A percentile compares a stretch with the other conserved stretches of the same genome.
Evolutionary conservation across 2,797 vertebrate genomes (phyloP).

Genomic region (Ceryle rudis): DNA sequence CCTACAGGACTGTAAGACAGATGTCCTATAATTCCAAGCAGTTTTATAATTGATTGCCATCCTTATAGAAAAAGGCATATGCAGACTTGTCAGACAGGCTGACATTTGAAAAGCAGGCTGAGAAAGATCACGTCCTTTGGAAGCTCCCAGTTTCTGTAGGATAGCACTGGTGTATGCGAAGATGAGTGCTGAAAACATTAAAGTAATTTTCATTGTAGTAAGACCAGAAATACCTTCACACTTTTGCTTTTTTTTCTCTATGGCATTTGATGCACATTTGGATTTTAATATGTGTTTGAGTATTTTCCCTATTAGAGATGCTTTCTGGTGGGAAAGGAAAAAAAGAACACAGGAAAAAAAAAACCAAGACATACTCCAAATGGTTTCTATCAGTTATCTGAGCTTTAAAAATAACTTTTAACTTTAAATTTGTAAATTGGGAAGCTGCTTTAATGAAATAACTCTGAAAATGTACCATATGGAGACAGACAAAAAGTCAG

Average conservation of each 20-base stretch:
- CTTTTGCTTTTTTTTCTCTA: background rate
- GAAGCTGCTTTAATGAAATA: background rate
- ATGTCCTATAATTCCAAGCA: background rate
- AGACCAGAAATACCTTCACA: background rate
- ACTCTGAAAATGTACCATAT: background rate
- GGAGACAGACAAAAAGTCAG: background rate
- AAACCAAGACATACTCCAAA: background rate
- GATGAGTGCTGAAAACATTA: background rate
- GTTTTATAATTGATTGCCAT: background rate
- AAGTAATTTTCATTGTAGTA: background rate
- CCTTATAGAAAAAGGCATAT: background rate
- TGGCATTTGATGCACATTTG: background rate
- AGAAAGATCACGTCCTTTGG: background rate
- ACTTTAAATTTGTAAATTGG: background rate
- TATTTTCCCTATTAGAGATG: background rate
- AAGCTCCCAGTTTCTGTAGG: background rate
- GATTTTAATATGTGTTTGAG: background rate
- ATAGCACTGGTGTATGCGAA: background rate
- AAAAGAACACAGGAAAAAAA: background rate
- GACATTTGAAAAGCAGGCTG: background rate
- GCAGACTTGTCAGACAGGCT: background rate
- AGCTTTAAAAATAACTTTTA: background rate
- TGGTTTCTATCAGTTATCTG: background rate
- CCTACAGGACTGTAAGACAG: background rate
- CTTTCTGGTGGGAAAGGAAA: background rate